Percentiles rank a stretch among this genome's conserved stretches.
These are phyloP conservation scores for Ophion obscuratus DNA, from an alignment of 2,888 invertebrate species.

Conservation along the genomic window DNA sequence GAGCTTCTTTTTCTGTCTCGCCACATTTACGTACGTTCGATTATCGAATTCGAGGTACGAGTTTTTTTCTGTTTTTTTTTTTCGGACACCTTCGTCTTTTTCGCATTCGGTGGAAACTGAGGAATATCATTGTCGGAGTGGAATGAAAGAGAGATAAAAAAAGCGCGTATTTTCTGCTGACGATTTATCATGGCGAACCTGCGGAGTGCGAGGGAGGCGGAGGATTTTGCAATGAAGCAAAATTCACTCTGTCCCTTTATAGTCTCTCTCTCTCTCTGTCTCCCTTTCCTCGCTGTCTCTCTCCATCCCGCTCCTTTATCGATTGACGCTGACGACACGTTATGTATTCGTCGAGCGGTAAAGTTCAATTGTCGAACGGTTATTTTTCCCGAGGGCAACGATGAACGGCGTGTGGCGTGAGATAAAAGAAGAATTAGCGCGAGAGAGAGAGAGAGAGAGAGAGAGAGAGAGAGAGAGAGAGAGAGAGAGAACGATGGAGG, in stretches of 20 bases:
- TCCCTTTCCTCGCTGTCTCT: conserved; percentile 1
- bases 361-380: conserved; percentile 53
- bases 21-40: background rate
- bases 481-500: background rate
- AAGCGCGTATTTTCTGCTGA: background rate
- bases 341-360: background rate
- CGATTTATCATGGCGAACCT: background rate
- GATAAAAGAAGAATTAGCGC: conserved; percentile 52
- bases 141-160: background rate
- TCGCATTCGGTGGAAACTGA: too few species aligned
- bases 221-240: background rate
- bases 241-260: background rate
- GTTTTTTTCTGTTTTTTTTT: background rate
- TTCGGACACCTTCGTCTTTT: background rate
- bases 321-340: conserved; percentile 11
- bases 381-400: conserved; percentile 57
- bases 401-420: conserved; percentile 45
- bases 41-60: background rate
- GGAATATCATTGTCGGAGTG: too few species aligned
- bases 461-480: conserved; percentile 2
- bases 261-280: background rate
- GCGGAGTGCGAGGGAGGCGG: background rate
- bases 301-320: conserved; percentile 11
- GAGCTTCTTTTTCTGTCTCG: background rate
- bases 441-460: conserved; percentile 3